Evolutionary conservation across 1,140 invertebrate species (phyloP).

Genomic region (Matsumurasca onukii): DNA sequence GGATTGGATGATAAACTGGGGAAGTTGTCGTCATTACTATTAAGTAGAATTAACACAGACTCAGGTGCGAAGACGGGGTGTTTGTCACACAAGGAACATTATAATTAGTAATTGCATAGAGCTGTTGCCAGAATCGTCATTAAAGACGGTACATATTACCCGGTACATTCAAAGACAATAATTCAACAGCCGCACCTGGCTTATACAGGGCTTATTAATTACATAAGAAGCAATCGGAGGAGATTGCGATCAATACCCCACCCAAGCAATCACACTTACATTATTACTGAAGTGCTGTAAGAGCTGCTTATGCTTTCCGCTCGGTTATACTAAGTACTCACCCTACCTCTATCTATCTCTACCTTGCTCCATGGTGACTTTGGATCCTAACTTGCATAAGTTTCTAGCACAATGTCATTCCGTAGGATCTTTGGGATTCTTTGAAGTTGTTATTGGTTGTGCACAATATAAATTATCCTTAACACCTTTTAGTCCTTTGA

Average conservation of each 20-base stretch:
- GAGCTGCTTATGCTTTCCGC: too few species aligned
- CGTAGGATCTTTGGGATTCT: too few species aligned
- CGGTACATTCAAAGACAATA: conserved; percentile 27
- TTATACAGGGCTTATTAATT: conserved; percentile 23
- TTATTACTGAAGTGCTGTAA: not conserved
- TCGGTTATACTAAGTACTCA: too few species aligned
- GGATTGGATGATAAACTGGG: conserved; percentile 3
- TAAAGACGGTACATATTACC: conserved; percentile 28
- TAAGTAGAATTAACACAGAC: conserved; percentile 18
- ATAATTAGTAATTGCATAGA: conserved; percentile 32
- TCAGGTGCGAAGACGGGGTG: conserved; percentile 26
- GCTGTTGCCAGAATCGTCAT: conserved; percentile 20
- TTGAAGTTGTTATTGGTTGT: too few species aligned
- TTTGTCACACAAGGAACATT: not conserved
- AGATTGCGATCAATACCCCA: not conserved
- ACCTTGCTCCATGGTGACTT: too few species aligned
- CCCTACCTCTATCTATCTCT: too few species aligned
- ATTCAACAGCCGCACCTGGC: conserved; percentile 10
- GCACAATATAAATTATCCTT: too few species aligned
- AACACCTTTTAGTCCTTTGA: too few species aligned
- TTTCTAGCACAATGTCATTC: too few species aligned
- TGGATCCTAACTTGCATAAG: too few species aligned
- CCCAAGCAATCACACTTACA: not conserved
- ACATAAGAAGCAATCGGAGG: conserved; percentile 24
- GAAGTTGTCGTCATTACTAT: conserved; percentile 20